Conservation (phyloP, 2,797 vertebrate species). For the Chloroceryle amazona region DNA sequence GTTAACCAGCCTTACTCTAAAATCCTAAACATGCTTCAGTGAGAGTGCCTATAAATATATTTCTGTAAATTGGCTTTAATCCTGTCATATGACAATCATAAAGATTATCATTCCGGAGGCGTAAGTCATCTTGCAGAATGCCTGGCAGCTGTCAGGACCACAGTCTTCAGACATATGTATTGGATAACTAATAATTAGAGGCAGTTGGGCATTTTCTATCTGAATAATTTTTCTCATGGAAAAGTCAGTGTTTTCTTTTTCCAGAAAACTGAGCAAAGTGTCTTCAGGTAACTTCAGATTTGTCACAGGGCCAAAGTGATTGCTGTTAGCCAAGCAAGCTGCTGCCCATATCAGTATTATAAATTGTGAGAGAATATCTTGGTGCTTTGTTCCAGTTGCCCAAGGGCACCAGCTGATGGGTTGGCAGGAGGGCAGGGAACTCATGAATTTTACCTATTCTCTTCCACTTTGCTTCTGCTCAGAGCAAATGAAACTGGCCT, state of each 20-base stretch:
- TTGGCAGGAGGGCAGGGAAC: neutral
- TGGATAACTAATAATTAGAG: neutral
- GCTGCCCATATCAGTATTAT: neutral
- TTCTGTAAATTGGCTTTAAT: slow-evolving; percentile 15
- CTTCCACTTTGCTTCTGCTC: neutral
- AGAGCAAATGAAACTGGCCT: neutral
- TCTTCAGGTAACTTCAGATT: neutral
- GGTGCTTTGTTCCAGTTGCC: neutral
- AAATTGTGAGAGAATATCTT: neutral
- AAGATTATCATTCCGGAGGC: slow-evolving; percentile 3
- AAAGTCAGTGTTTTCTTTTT: neutral
- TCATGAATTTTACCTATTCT: neutral
- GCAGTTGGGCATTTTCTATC: neutral
- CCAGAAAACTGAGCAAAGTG: neutral
- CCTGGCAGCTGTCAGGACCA: neutral
- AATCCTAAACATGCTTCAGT: neutral
- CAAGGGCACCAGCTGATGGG: neutral
- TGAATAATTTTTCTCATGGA: neutral
- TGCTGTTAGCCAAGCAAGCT: neutral
- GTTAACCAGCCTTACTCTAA: neutral
- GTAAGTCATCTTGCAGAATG: neutral
- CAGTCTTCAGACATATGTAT: neutral
- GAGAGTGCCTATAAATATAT: neutral
- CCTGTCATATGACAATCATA: neutral
- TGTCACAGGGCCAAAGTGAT: neutral